phyloP scores from a whole-genome alignment of 2,888 invertebrate species.

The Chrysolina americana region DNA sequence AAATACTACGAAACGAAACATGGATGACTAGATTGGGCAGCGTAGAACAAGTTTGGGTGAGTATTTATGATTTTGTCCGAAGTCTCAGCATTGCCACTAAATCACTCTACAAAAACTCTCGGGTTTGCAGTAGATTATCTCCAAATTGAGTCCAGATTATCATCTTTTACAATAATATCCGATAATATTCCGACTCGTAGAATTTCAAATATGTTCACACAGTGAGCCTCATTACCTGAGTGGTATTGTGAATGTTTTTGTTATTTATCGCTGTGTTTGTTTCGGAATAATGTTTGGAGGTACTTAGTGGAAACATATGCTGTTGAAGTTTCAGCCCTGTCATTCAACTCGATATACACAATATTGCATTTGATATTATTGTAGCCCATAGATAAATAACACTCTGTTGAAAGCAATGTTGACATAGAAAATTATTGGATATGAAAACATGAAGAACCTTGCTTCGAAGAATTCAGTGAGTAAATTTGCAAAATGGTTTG shows the following conservation, averaged over 20 bases:
- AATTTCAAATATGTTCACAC: constrained; percentile 40
- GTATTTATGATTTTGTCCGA: constrained; percentile 61
- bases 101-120: constrained; percentile 53
- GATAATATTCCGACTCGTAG: constrained; percentile 46
- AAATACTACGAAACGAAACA: constrained; percentile 50
- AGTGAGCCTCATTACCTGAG: constrained; percentile 23
- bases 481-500: too few species aligned
- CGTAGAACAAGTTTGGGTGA: constrained; percentile 61
- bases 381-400: background rate
- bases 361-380: background rate
- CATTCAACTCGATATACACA: background rate
- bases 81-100: constrained; percentile 54
- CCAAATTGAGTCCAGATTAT: constrained; percentile 53
- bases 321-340: background rate
- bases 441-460: too few species aligned
- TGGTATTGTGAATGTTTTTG: constrained; percentile 10
- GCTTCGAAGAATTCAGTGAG: too few species aligned
- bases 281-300: constrained; percentile 9
- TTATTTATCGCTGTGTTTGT: constrained; percentile 17
- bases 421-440: too few species aligned
- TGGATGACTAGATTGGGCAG: constrained; percentile 58
- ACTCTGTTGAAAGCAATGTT: background rate
- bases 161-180: constrained; percentile 49
- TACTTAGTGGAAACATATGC: background rate
- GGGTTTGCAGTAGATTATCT: constrained; percentile 52